phyloP scores from a whole-genome alignment of 2,797 vertebrate genomes.

The Taenioides sp. region DNA sequence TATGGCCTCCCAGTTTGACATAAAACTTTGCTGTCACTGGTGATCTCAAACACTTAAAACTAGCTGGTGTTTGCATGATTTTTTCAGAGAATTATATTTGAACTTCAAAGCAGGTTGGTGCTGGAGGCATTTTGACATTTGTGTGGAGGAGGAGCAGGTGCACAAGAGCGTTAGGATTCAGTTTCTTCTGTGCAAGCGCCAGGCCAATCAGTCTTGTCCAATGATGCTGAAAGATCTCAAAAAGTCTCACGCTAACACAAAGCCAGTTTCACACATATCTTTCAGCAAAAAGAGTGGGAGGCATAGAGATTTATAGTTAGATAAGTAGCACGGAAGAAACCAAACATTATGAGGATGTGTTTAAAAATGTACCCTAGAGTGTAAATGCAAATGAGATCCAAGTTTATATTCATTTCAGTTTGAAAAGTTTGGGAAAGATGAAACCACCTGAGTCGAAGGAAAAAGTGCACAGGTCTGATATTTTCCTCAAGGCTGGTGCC shows the following conservation, averaged over 20 bases:
- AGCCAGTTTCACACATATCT: background rate
- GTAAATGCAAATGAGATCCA: background rate
- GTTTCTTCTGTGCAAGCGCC: slow-evolving; percentile 1
- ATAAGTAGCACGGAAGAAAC: background rate
- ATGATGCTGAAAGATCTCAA: slow-evolving; percentile 5
- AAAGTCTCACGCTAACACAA: slow-evolving; percentile 8
- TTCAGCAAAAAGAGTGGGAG: slow-evolving; percentile 8
- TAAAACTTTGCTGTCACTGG: background rate
- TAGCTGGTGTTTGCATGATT: background rate
- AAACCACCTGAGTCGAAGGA: background rate
- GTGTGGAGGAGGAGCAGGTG: slow-evolving; percentile 7
- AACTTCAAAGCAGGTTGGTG: slow-evolving; percentile 6
- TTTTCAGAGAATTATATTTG: slow-evolving; percentile 4
- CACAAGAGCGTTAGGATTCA: background rate
- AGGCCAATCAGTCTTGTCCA: slow-evolving; percentile 1
- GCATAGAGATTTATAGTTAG: background rate
- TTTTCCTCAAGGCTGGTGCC: slow-evolving; percentile 21
- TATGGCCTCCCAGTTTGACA: background rate
- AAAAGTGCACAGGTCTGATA: slow-evolving; percentile 18
- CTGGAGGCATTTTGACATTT: slow-evolving; percentile 3
- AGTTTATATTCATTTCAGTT: background rate
- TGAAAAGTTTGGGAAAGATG: slow-evolving; percentile 4
- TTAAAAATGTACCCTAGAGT: slow-evolving; percentile 3
- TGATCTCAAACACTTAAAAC: background rate
- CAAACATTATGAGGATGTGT: background rate